Base-by-base conservation (phyloP, 1,140 invertebrate genomes). In the Anastatus disparis region DNA sequence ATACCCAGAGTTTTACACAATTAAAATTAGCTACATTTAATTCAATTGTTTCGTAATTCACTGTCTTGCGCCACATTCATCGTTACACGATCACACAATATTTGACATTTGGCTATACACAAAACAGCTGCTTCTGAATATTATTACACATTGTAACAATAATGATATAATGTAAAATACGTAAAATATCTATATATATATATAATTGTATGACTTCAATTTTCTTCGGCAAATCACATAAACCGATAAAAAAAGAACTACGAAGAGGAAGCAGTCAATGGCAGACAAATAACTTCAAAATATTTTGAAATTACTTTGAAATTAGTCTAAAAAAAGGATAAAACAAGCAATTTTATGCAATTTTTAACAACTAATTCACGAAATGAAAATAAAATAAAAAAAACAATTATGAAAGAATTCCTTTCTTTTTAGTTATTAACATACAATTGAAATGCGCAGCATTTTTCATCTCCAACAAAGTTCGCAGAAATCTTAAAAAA, bases 1-100 rank as follows among this genome's bases (percentile, higher is more conserved):
- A 79, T 74, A 72, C 66, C 76, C 70, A 77, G n/a, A n/a, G 66
- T 75, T 77, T 76, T 66, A 62, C 62, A 53, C 63, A 67, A 20
- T 67, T 59, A 72, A 62, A 38, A 67, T 76, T 73, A 74, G 64
- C 69, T 58, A 64, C 61, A 64, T 55, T 52, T 71, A 64, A 64
- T 71, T 64, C 48, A 70, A 44, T 70, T 70, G 4, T 40, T 63
- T 59, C 58, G 46, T 22, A 62, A 70, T 63, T 44, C 52, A 70
- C 38, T 70, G 48, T 26, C 44, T 65, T 64, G 17, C 53, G 42
- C 52, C 42, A 64, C 44, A 71, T 46, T 62, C 38, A 62, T 63
- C 17, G 4, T 64, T 63, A 66, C 38, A 63, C 44, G 24, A 10
- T 38, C 58, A 59, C 55, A 63, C 59, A 44, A n/a, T 64, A 48